Conservation (phyloP, 1,140 invertebrate species). For the Dufourea novaeangliae region DNA sequence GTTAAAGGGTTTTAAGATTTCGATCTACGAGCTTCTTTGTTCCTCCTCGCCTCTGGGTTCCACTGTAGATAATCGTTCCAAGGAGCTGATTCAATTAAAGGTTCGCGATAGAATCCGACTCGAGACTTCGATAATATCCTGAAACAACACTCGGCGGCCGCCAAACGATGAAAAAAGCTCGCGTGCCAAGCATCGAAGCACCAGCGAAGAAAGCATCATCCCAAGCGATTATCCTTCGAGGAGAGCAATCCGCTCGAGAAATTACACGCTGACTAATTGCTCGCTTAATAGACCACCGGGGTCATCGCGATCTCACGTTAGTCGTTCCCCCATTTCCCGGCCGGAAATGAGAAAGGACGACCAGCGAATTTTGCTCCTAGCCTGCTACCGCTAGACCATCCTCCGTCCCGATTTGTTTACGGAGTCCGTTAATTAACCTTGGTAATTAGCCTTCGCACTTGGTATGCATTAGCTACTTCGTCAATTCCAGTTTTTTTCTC, state of each 20-base stretch:
- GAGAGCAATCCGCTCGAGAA: constrained; percentile 32
- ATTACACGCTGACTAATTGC: constrained; percentile 65
- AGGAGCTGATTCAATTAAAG: neutral
- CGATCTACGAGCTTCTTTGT: neutral
- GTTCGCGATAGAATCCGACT: neutral
- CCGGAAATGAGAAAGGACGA: constrained; percentile 47
- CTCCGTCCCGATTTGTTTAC: constrained; percentile 44
- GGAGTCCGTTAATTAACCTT: constrained; percentile 51
- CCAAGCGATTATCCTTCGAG: too few relatives aligned
- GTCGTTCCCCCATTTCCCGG: constrained; percentile 44
- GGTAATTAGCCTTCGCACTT: constrained; percentile 51
- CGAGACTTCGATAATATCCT: neutral
- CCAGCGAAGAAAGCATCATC: neutral
- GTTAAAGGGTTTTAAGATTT: neutral
- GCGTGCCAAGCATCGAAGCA: neutral
- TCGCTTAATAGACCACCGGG: constrained; percentile 27
- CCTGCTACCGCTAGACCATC: neutral
- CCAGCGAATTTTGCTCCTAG: constrained; percentile 20
- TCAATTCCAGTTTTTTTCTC: neutral
- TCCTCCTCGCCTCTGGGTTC: neutral
- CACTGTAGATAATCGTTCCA: neutral
- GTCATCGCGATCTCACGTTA: constrained; percentile 57
- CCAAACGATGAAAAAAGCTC: neutral
- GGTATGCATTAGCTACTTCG: neutral
- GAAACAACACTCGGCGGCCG: neutral